Base-by-base conservation (phyloP, 2,888 invertebrate species). In the Mythimna impura region DNA sequence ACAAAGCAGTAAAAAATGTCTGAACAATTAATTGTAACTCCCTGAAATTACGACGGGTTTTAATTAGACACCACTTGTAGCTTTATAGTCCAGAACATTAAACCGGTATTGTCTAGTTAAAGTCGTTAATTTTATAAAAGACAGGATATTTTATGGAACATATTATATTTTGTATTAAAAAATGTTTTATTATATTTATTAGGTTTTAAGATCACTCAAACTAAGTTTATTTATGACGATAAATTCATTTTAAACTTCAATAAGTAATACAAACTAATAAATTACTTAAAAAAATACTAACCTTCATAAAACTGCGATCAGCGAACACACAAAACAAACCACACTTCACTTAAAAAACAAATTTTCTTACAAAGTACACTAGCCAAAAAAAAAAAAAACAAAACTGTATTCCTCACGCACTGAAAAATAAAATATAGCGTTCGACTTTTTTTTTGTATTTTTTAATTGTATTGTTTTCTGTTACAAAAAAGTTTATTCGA, bases 401-500 rank as follows among this genome's bases (percentile, higher is more conserved):
- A 73, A 81, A 84, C 77, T 84, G 64, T 63, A 76, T 66, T 69
- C 71, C 73, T 20, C 81, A 71, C 82, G 3, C 84, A 76, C 77
- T 71, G 12, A 62, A 75, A 75, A 79, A 65, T 70, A 76, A 81
- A 71, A 66, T 5, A 66, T 5, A 30, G 43, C 10, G 66, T 77
- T 68, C 58, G 67, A 74, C 22, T 66, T 81, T 76, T 62, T 63
- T 71, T 55, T 60, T 50, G 62, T 61, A 76, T 73, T 34, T 30
- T 76, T 61, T 63, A 73, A 58, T 60, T 50, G 62, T 61, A 76
- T 73, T 34, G 68, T 67, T 76, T 70, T 81, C 52, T 52, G 52
- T 66, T 67, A 50, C 66, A 72, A 87, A 82, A 81, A 87, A 81
- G 76, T 87, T 86, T 86, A 86, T 83, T 75, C 68, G 63, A 40